Evolutionary conservation across 2,797 vertebrate genomes (phyloP).

Genomic region (Enteromius anoplus): DNA sequence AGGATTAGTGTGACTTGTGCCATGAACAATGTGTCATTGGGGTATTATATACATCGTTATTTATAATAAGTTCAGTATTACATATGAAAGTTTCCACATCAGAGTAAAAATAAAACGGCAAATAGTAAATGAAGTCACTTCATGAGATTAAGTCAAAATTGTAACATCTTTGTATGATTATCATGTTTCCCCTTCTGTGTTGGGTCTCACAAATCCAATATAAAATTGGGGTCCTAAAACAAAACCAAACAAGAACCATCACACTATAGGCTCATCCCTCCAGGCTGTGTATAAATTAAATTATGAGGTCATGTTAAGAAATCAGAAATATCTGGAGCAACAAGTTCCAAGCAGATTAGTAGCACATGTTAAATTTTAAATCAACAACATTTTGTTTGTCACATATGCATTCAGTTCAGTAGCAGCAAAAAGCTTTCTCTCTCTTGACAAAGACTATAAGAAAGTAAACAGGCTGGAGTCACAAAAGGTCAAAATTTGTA

Average conservation of each 20-base stretch:
- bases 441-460: neutral
- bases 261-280: neutral
- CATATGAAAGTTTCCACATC: neutral
- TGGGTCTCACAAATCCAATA: neutral
- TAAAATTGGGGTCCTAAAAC: neutral
- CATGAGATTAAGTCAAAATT: neutral
- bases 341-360: neutral
- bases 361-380: constrained; percentile 6
- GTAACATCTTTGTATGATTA: neutral
- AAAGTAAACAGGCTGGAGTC: neutral
- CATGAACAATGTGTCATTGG: neutral
- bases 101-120: neutral
- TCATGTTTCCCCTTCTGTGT: too few species aligned
- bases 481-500: constrained; percentile 14
- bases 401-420: neutral
- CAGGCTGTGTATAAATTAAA: constrained; percentile 6
- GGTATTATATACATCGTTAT: neutral
- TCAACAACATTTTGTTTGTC: neutral
- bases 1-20: neutral
- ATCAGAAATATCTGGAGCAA: neutral
- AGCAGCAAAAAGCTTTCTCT: neutral
- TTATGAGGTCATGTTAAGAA: constrained; percentile 22
- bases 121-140: neutral
- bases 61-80: neutral
- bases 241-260: too few species aligned